phyloP scores from a whole-genome alignment of 2,888 invertebrate species.

The Lordiphosa fenestrarum region DNA sequence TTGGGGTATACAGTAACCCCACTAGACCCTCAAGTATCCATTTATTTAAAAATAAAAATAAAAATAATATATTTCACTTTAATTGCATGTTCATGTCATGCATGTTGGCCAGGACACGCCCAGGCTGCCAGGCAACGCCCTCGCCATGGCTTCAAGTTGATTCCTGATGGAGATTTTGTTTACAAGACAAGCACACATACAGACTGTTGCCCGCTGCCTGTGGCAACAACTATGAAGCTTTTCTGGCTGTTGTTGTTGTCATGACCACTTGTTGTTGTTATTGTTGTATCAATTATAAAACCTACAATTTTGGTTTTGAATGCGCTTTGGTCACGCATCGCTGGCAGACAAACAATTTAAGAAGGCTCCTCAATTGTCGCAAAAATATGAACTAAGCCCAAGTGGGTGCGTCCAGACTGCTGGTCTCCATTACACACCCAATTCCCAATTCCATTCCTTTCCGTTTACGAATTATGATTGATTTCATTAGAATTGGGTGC shows the following conservation, averaged over 20 bases:
- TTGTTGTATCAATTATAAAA: slow-evolving; percentile 62
- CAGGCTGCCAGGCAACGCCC: slow-evolving; percentile 55
- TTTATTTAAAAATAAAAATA: slow-evolving; percentile 2
- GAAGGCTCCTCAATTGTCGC: too few species aligned
- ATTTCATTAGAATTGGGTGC: slow-evolving; percentile 48
- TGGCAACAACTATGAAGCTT: slow-evolving; percentile 43
- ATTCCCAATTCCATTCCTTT: too few species aligned
- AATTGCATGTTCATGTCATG: slow-evolving; percentile 50
- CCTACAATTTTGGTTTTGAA: slow-evolving; percentile 37
- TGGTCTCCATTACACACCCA: too few species aligned
- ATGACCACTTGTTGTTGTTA: slow-evolving; percentile 52
- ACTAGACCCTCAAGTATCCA: background rate
- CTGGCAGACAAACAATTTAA: background rate
- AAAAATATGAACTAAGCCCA: too few species aligned
- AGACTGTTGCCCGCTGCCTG: slow-evolving; percentile 4
- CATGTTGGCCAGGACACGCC: slow-evolving; percentile 13
- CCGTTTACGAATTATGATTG: slow-evolving; percentile 52
- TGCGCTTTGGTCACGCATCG: slow-evolving; percentile 49
- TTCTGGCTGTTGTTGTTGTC: slow-evolving; percentile 50
- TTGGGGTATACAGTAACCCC: too few species aligned
- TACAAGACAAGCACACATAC: slow-evolving; percentile 24
- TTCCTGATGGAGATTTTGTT: slow-evolving; percentile 56
- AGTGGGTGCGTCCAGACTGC: background rate
- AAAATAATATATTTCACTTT: slow-evolving; percentile 33
- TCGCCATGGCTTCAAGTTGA: slow-evolving; percentile 25